Base-by-base conservation (phyloP, 1,140 invertebrate species). In the Ostrea edulis region DNA sequence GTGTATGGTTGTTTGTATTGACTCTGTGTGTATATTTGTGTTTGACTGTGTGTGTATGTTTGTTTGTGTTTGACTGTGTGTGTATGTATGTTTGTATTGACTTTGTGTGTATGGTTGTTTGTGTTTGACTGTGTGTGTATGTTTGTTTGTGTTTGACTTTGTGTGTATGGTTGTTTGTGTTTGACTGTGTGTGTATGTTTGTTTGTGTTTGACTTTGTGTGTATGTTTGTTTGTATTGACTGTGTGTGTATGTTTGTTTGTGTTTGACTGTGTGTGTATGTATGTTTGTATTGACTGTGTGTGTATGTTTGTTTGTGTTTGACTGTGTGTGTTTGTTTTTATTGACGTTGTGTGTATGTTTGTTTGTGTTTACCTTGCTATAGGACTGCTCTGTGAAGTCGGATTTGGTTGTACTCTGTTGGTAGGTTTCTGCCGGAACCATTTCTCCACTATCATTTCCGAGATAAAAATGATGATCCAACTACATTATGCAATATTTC, bases 361-460 rank as follows among this genome's bases (percentile, higher is more conserved):
- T 68, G 65, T 68, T 68, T 68, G 5, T 25, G 8, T 58, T 52
- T 82, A 91, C 91, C 89, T 89, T 90, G 55, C 88, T 82, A 17
- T 62, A 84, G 29, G 86, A 81, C 84, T 91, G 89, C 71, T 68
- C 81, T 17, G 53, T 53, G 87, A 89, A 91, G 87, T 91, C 91
- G 7, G 55, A 62, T 35, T 88, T 88, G 11, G 91, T 91, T 20
- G 89, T 88, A 62, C 88, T 90, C 22, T 89, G 53, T 77, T 65
- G 85, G 89, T 91, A 91, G 35, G 90, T 90, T 54, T 82, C 53
- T 2, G 55, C 82, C 8, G 90, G 88, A 12, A 91, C 62, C 35
- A 84, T n/a, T 35, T 81, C 77, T 8, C 90, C 90, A 58, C 89
- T 90, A 83, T 90, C 91, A 54, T 91, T 90, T 20, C 90, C 91